Evolutionary conservation across 1,140 invertebrate genomes (phyloP).

Genomic region (Pogonomyrmex barbatus): DNA sequence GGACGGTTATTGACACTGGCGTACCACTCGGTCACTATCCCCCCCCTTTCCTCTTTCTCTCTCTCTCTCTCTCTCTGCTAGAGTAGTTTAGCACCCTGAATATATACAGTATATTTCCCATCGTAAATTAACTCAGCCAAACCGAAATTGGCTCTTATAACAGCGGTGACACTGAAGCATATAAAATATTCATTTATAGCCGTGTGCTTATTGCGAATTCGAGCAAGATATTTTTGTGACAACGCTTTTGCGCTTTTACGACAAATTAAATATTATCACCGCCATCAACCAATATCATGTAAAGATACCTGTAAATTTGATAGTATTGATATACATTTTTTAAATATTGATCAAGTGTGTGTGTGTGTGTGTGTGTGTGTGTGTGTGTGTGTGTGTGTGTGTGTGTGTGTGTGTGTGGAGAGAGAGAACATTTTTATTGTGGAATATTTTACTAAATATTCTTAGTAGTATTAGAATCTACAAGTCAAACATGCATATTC

Average conservation of each 20-base stretch:
- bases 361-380: too few relatives aligned
- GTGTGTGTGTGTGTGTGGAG: too few relatives aligned
- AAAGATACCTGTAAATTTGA: neutral
- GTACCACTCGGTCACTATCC: constrained; percentile 21
- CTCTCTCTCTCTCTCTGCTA: neutral
- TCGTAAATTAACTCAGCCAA: constrained; percentile 57
- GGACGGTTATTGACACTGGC: constrained; percentile 68
- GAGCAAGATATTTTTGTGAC: neutral
- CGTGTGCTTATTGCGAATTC: neutral
- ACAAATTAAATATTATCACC: neutral
- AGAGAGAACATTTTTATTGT: neutral
- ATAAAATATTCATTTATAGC: constrained; percentile 50
- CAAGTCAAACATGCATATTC: neutral
- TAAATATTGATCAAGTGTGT: too few relatives aligned
- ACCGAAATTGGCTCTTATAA: constrained; percentile 57
- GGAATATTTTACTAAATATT: neutral
- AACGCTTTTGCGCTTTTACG: neutral
- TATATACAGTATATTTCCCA: constrained; percentile 15
- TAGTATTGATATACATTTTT: neutral
- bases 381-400: too few relatives aligned
- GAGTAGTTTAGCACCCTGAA: constrained; percentile 37
- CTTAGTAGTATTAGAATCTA: neutral
- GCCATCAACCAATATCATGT: neutral
- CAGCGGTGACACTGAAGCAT: constrained; percentile 19
- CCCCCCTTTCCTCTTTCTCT: neutral